These are phyloP conservation scores for Paguma larvata DNA, from an alignment of 2,797 vertebrate species.

Conservation along the genomic window DNA sequence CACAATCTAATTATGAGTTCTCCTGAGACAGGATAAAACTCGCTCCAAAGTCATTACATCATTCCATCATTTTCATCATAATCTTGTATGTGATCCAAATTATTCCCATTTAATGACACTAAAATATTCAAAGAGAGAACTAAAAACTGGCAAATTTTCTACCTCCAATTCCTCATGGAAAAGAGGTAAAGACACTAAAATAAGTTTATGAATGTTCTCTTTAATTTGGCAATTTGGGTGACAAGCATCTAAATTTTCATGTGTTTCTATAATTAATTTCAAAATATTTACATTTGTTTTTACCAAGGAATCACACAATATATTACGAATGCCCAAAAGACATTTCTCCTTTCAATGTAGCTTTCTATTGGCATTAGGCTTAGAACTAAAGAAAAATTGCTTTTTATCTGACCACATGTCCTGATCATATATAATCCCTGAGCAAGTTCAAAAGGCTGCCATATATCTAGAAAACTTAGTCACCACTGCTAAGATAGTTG, in stretches of 20 bases:
- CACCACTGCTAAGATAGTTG: background rate
- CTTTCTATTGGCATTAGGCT: slow-evolving; percentile 50
- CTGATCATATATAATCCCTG: slow-evolving; percentile 31
- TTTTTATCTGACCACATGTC: slow-evolving; percentile 41
- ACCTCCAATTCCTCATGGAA: slow-evolving; percentile 44
- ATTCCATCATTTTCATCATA: slow-evolving; percentile 71
- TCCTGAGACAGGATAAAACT: slow-evolving; percentile 77
- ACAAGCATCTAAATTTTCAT: slow-evolving; percentile 22
- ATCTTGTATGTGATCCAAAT: slow-evolving; percentile 71
- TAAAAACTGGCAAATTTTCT: slow-evolving; percentile 61
- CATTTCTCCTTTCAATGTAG: slow-evolving; percentile 20
- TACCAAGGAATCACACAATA: slow-evolving; percentile 28
- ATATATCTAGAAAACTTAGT: slow-evolving; percentile 22
- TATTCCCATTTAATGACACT: slow-evolving; percentile 70
- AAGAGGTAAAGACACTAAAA: slow-evolving; percentile 40
- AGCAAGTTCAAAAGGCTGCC: slow-evolving; percentile 35
- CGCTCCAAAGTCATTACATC: slow-evolving; percentile 67
- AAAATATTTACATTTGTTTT: slow-evolving; percentile 43
- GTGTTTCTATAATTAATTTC: slow-evolving; percentile 40
- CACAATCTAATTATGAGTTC: slow-evolving; percentile 67
- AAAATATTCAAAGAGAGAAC: slow-evolving; percentile 73
- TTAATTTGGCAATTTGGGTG: background rate
- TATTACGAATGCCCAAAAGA: background rate
- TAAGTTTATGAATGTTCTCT: background rate
- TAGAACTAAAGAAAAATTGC: slow-evolving; percentile 4